A percentile compares a stretch with the other conserved stretches of the same genome.
These are phyloP conservation scores for Cliona cf. orientalis DNA, from an alignment of 37 sponge, comb jelly and placozoan genomes.

Conservation along the genomic window DNA sequence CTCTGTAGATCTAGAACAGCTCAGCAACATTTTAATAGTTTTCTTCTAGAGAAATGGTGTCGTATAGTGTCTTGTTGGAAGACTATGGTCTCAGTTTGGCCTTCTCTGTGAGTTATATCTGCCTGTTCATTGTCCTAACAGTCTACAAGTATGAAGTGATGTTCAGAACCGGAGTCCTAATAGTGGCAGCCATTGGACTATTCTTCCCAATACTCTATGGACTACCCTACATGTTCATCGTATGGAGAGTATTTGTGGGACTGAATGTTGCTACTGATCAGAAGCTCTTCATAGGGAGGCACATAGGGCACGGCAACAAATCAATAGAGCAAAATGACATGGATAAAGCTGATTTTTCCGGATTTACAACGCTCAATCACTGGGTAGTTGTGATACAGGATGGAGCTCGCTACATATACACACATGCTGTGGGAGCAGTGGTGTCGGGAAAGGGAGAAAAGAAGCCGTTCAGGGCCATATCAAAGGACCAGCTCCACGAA, in stretches of 20 bases:
- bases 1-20: too few species aligned
- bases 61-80: neutral
- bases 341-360: neutral
- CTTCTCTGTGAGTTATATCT: neutral
- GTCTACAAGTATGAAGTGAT: conserved; percentile 5
- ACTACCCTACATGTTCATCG: conserved; percentile 1
- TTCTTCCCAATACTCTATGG: neutral
- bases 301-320: neutral
- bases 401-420: neutral
- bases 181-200: neutral
- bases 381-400: neutral
- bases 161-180: neutral
- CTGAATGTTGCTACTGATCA: neutral
- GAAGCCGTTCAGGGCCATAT: neutral
- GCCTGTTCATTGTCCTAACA: conserved; percentile 5
- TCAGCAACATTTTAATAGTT: too few species aligned
- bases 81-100: neutral
- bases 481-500: neutral
- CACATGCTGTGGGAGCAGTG: conserved; percentile 39
- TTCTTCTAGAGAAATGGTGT: too few species aligned
- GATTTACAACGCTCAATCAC: neutral
- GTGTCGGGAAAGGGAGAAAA: conserved; percentile 7
- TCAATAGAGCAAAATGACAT: neutral
- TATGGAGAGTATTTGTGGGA: conserved; percentile 1
- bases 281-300: neutral